phyloP scores from a whole-genome alignment of 2,888 invertebrate genomes.

The Xylophagus ater region DNA sequence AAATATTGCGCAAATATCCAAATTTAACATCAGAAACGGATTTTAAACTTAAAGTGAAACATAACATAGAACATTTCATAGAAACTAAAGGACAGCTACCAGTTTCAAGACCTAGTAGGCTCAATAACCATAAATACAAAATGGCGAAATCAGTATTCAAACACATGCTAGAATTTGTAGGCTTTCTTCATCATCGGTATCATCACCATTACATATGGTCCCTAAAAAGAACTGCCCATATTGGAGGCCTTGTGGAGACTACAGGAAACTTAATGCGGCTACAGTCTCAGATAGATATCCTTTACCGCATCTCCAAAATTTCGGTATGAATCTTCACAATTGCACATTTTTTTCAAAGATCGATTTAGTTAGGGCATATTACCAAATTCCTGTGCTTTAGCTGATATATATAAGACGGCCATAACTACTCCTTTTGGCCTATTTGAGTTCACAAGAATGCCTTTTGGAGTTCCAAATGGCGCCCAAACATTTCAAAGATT shows the following conservation, averaged over 20 bases:
- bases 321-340: too few relatives aligned
- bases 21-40: neutral
- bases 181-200: constrained; percentile 8
- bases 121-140: constrained; percentile 15
- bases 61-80: constrained; percentile 11
- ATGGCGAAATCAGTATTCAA: constrained; percentile 15
- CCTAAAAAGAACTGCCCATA: constrained; percentile 13
- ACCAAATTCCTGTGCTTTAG: constrained; percentile 4
- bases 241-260: constrained; percentile 25
- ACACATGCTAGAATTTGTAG: constrained; percentile 12
- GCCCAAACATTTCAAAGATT: constrained; percentile 12
- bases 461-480: constrained; percentile 25
- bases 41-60: neutral
- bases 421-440: constrained; percentile 8
- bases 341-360: constrained; percentile 8
- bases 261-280: neutral
- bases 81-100: constrained; percentile 16
- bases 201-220: constrained; percentile 14
- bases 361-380: constrained; percentile 9
- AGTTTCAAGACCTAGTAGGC: constrained; percentile 11
- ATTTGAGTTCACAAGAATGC: constrained; percentile 26
- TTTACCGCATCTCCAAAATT: neutral
- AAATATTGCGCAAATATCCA: neutral
- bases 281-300: constrained; percentile 4
- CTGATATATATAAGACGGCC: constrained; percentile 3